Percentiles rank a stretch among this genome's conserved stretches.
These are phyloP conservation scores for Chaitophorus viminalis DNA, from an alignment of 2,888 invertebrate genomes.

Conservation along the genomic window DNA sequence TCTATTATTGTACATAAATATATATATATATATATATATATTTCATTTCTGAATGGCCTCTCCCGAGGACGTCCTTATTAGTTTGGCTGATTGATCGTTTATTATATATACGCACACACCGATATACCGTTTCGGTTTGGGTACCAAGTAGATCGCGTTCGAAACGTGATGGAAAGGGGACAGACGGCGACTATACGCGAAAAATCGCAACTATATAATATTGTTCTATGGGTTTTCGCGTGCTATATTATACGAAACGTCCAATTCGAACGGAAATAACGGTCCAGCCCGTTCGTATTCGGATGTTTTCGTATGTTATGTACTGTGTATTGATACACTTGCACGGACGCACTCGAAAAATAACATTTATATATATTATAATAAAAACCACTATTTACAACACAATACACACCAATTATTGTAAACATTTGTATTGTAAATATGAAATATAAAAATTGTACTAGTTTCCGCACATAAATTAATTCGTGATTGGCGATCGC, in stretches of 20 bases:
- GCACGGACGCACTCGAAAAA: not conserved
- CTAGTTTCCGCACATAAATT: too few relatives aligned
- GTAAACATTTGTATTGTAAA: too few relatives aligned
- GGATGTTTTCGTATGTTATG: slow-evolving; percentile 14
- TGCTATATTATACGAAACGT: slow-evolving; percentile 6
- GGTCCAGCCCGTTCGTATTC: slow-evolving; percentile 51
- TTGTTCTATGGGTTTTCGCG: not conserved
- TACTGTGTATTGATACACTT: not conserved
- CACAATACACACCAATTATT: too few relatives aligned
- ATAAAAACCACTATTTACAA: too few relatives aligned
- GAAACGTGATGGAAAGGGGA: not conserved
- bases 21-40: not conserved
- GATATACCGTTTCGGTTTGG: slow-evolving; percentile 8
- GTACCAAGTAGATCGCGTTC: not conserved
- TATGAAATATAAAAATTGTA: too few relatives aligned
- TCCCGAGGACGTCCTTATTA: not conserved
- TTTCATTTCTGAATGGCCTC: not conserved
- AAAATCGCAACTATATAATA: not conserved
- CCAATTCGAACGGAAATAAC: slow-evolving; percentile 55
- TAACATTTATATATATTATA: not conserved
- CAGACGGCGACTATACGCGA: not conserved
- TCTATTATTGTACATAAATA: not conserved
- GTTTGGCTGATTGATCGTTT: not conserved
- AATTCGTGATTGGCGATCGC: too few relatives aligned
- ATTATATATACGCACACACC: not conserved